Evolutionary conservation across 2,888 invertebrate species (phyloP).

Genomic region (Oithona nana): DNA sequence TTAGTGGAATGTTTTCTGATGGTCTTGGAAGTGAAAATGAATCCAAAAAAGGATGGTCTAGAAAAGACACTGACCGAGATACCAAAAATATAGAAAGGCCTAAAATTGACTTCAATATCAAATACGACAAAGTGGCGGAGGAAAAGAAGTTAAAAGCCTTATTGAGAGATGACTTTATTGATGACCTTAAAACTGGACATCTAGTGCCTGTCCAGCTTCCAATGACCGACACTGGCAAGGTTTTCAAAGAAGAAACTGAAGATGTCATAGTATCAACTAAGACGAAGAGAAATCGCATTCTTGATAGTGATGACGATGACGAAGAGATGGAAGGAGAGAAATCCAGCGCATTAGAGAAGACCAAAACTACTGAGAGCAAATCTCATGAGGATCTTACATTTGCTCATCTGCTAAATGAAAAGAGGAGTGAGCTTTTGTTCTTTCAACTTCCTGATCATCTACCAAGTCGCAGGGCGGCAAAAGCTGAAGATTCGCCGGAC

Average conservation of each 20-base stretch:
- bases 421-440: conserved; percentile 4
- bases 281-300: not conserved
- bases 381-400: not conserved
- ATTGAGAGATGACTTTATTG: conserved; percentile 15
- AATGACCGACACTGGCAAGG: conserved; percentile 14
- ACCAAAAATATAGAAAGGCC: not conserved
- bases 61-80: not conserved
- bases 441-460: conserved; percentile 12
- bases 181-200: conserved; percentile 6
- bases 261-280: not conserved
- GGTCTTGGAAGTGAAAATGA: not conserved
- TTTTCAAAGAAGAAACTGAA: conserved; percentile 6
- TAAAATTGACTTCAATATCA: not conserved
- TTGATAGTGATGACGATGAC: conserved; percentile 1
- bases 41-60: not conserved
- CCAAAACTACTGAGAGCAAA: not conserved
- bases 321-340: not conserved
- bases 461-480: not conserved
- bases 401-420: not conserved
- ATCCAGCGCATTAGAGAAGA: not conserved
- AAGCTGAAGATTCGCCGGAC: not conserved
- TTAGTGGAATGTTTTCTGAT: not conserved
- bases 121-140: not conserved
- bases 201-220: conserved; percentile 13
- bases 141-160: conserved; percentile 4